A percentile compares a stretch with the other conserved stretches of the same genome.
Evolutionary conservation across 2,888 invertebrate species (phyloP).

Genomic region (Nomada lathburiana): DNA sequence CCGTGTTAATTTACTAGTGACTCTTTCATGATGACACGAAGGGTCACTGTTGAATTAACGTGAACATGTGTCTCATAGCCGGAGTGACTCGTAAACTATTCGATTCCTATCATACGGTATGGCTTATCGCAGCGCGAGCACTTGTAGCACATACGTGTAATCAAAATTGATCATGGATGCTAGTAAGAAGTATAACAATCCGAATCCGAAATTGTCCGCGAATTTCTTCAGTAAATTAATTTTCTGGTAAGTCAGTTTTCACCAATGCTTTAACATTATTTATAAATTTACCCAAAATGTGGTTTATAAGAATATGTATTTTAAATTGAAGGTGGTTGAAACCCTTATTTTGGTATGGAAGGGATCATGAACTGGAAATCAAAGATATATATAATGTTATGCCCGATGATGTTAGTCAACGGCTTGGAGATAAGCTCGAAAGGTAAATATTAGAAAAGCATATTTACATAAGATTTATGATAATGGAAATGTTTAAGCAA

Average conservation of each 20-base stretch:
- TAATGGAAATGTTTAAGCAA: not conserved
- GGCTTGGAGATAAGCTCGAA: constrained; percentile 88
- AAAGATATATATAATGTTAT: constrained; percentile 89
- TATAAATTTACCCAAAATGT: not conserved
- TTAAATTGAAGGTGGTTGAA: constrained; percentile 87
- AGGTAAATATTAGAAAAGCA: constrained; percentile 79
- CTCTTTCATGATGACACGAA: constrained; percentile 38
- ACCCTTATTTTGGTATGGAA: constrained; percentile 88
- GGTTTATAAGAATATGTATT: not conserved
- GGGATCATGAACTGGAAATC: constrained; percentile 87
- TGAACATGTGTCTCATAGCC: not conserved
- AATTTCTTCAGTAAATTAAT: constrained; percentile 87
- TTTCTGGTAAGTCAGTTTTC: constrained; percentile 86
- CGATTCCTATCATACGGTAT: constrained; percentile 19
- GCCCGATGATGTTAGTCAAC: constrained; percentile 87
- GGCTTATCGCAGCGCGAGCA: not conserved
- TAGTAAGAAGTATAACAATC: constrained; percentile 87
- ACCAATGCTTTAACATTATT: not conserved
- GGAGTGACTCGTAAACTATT: not conserved
- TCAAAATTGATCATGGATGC: constrained; percentile 86
- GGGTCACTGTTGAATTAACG: constrained; percentile 4
- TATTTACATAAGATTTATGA: constrained; percentile 2
- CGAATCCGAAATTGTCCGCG: constrained; percentile 87
- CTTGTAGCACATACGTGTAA: not conserved
- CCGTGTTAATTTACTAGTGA: constrained; percentile 5